Evolutionary conservation across 2,888 invertebrate genomes (phyloP), one percentile per base, ranked within the genome.

Genomic region (Gasteruption jaculator): DNA sequence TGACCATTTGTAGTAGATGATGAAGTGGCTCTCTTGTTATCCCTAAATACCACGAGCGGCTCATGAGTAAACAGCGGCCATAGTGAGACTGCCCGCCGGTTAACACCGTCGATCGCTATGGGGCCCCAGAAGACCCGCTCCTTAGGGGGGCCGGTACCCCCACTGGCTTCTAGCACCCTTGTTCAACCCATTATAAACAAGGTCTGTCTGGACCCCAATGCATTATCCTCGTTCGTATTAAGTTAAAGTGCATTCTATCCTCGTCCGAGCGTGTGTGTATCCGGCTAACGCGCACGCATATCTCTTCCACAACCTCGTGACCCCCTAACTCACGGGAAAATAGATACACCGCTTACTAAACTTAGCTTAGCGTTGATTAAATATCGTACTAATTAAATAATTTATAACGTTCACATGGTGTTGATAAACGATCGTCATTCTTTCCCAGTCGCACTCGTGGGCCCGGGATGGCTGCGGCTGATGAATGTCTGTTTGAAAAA

Each of bases 91-190:
- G 61, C 59, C 65, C 60, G 61, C 54, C 58, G 64, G 53, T 61
- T 61, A 61, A 63, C 64, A 60, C 63, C 56, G 63, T 48, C 57
- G 49, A 54, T 45, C 57, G 48, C 56, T 53, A 56, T 57, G 54
- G 53, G 58, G 58, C 52, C 57, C 57, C 55, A 51, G 54, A 61
- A 62, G 60, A 58, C 59, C 58, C 56, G 58, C 65, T 53, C 65
- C 65, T 60, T 57, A 60, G 65, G 68, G 62, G 67, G 65, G 54
- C 63, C 52, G 25, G 61, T 56, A 54, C 63, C 61, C 66, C 67
- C 63, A 65, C 64, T 68, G 68, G 54, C 60, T 64, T 67, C 66
- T 66, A 67, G 65, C 68, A 67, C 68, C 65, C 68, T 67, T 65
- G 67, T 68, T 68, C 65, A 59, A 60, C 60, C 63, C 60, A 65